Evolutionary conservation across 2,797 vertebrate genomes (phyloP).

Genomic region (Coracias cyanogaster): DNA sequence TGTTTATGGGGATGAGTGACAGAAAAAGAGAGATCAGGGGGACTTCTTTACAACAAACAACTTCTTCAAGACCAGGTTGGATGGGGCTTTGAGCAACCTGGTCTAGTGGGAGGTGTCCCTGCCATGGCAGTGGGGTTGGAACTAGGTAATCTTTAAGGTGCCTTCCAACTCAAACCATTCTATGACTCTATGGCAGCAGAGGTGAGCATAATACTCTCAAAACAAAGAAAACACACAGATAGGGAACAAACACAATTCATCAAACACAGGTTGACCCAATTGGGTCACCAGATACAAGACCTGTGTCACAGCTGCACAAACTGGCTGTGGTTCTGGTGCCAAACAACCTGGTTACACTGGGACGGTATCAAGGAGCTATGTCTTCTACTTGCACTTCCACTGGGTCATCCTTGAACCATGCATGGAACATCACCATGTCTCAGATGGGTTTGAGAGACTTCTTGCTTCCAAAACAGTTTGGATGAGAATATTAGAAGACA

Average conservation of each 20-base stretch:
- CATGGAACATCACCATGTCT: not conserved
- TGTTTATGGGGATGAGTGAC: not conserved
- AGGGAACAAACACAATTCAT: not conserved
- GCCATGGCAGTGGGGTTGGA: too few relatives aligned
- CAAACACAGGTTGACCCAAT: not conserved
- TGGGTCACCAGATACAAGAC: not conserved
- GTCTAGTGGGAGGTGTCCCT: too few relatives aligned
- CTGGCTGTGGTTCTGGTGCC: not conserved
- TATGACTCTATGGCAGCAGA: too few relatives aligned
- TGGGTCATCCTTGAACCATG: not conserved
- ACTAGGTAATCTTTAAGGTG: too few relatives aligned
- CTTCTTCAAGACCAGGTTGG: not conserved
- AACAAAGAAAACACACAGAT: not conserved
- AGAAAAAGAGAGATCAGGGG: not conserved
- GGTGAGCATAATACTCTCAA: not conserved
- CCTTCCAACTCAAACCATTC: too few relatives aligned
- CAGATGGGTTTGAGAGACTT: not conserved
- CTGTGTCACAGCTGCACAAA: not conserved
- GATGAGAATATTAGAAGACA: not conserved
- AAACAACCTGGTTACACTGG: not conserved
- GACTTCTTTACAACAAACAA: not conserved
- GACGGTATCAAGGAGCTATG: not conserved
- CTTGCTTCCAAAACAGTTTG: not conserved
- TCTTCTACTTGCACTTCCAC: not conserved
- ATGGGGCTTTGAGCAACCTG: too few relatives aligned